Evolutionary conservation across 2,797 vertebrate species (phyloP).

Genomic region (Pteronotus mesoamericanus): DNA sequence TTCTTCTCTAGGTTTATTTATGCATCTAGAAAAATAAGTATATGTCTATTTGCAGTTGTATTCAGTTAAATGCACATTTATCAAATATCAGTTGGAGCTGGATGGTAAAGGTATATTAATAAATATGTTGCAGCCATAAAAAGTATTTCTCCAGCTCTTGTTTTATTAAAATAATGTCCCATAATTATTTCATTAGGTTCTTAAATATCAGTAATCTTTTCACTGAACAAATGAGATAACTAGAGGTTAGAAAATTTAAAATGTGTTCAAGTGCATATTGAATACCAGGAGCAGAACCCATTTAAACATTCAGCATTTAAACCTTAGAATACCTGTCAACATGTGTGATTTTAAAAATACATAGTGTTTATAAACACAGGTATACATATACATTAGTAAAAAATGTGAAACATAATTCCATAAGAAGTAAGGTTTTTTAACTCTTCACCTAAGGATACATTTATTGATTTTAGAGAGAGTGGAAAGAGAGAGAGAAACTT

Average conservation of each 20-base stretch:
- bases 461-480: not conserved
- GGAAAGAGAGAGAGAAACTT: not conserved
- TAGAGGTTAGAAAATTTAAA: not conserved
- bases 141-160: not conserved
- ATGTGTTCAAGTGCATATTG: not conserved
- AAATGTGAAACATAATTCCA: not conserved
- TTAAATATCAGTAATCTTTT: not conserved
- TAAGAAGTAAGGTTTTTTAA: not conserved
- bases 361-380: not conserved
- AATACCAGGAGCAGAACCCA: not conserved
- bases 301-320: not conserved
- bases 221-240: not conserved
- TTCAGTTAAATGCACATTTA: conserved; percentile 48
- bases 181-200: not conserved
- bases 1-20: conserved; percentile 22
- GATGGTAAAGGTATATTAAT: not conserved
- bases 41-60: conserved; percentile 20
- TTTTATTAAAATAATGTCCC: not conserved
- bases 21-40: not conserved
- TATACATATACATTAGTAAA: not conserved
- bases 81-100: not conserved
- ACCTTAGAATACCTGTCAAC: not conserved
- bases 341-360: not conserved
- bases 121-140: not conserved
- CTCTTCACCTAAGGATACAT: not conserved